phyloP scores from a whole-genome alignment of 2,888 invertebrate genomes.

The Eledona agricola region DNA sequence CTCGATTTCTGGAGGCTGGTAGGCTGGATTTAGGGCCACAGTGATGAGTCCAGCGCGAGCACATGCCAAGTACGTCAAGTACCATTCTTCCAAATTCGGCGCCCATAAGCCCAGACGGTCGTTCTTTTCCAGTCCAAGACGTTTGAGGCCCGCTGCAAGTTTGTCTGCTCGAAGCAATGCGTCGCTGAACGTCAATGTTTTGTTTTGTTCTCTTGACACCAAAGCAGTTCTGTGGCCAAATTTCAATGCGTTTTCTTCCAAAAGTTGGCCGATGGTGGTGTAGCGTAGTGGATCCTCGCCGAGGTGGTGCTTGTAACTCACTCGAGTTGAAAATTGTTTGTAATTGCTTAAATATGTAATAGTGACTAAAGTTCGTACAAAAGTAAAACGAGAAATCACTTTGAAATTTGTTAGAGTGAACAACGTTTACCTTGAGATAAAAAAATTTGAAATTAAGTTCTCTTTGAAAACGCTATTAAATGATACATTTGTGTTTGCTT shows the following conservation, averaged over 20 bases:
- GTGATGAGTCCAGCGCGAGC: slow-evolving; percentile 76
- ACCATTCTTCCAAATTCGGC: slow-evolving; percentile 82
- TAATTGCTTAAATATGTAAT: slow-evolving; percentile 18
- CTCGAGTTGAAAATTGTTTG: slow-evolving; percentile 28
- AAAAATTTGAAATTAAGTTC: too few species aligned
- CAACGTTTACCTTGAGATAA: too few species aligned
- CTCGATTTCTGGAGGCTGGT: slow-evolving; percentile 73
- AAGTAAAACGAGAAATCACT: slow-evolving; percentile 5
- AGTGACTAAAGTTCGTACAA: neutral
- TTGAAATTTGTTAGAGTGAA: too few species aligned
- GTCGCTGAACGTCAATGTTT: slow-evolving; percentile 65
- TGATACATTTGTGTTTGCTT: too few species aligned
- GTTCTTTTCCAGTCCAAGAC: slow-evolving; percentile 73
- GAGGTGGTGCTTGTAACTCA: slow-evolving; percentile 66
- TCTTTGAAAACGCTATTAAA: too few species aligned
- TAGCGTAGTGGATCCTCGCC: slow-evolving; percentile 65
- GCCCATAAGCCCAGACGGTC: slow-evolving; percentile 84
- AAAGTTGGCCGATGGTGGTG: slow-evolving; percentile 67
- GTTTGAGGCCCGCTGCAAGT: slow-evolving; percentile 74
- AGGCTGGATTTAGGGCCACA: slow-evolving; percentile 82
- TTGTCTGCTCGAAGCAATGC: slow-evolving; percentile 69
- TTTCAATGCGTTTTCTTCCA: slow-evolving; percentile 65
- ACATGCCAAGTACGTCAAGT: slow-evolving; percentile 74
- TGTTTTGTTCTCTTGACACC: slow-evolving; percentile 64
- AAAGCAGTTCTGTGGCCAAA: slow-evolving; percentile 69